phyloP scores from a whole-genome alignment of 2,113 vertebrate genomes.

The Pseudorectes ferrugineus region DNA sequence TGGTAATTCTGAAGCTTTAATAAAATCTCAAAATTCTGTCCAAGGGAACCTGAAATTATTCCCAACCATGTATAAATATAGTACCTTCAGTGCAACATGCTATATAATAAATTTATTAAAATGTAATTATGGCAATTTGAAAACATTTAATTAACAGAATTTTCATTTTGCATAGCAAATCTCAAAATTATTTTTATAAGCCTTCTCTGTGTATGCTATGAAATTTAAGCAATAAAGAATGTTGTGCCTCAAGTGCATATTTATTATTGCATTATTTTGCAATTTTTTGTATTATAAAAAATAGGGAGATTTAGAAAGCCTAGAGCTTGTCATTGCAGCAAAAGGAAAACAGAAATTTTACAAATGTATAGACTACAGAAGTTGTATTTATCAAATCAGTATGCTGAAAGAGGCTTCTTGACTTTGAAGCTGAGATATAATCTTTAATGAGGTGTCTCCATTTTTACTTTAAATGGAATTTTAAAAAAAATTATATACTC shows the following conservation, averaged over 20 bases:
- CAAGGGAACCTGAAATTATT: background rate
- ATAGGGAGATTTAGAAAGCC: background rate
- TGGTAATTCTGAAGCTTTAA: background rate
- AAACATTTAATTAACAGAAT: background rate
- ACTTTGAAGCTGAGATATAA: background rate
- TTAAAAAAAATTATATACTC: background rate
- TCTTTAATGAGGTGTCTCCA: background rate
- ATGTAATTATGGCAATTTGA: background rate
- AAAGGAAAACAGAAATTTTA: slow-evolving; percentile 15
- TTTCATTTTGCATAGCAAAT: background rate
- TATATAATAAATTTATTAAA: background rate
- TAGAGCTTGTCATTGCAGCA: background rate
- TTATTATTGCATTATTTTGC: background rate
- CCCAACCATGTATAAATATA: background rate
- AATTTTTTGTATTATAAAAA: background rate
- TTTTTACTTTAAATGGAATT: background rate
- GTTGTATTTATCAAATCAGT: background rate
- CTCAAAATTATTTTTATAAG: background rate
- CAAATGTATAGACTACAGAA: background rate
- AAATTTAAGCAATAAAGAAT: background rate
- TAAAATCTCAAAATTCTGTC: background rate
- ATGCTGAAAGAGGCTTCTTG: background rate
- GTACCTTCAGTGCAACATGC: background rate
- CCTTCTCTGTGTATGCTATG: background rate
- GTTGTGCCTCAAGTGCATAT: background rate